phyloP scores from a whole-genome alignment of 1,140 invertebrate species.

The Alviniconcha marisindica region DNA sequence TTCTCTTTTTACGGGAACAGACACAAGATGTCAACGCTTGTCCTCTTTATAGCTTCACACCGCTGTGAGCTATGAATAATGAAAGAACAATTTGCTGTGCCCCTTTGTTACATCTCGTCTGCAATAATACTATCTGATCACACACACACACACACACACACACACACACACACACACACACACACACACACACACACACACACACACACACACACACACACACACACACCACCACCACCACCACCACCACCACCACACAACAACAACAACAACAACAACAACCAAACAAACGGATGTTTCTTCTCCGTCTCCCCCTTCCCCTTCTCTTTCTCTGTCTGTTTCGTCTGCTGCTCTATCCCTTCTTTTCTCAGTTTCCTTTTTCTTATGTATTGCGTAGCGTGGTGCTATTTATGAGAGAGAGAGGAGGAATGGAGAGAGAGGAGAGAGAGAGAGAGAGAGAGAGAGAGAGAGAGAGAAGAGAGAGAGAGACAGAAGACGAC shows the following conservation, averaged over 20 bases:
- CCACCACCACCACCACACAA: background rate
- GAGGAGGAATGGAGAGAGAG: no score
- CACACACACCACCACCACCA: background rate
- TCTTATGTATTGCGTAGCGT: no score
- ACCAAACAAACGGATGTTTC: background rate
- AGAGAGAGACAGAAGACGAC: no score
- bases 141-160: background rate
- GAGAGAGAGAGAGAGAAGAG: no score
- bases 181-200: background rate
- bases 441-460: no score
- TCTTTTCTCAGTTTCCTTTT: background rate
- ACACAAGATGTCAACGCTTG: background rate
- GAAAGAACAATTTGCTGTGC: background rate
- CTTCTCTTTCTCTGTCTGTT: background rate
- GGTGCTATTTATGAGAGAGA: no score
- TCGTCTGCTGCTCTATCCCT: background rate
- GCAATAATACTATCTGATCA: background rate
- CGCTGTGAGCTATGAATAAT: no score
- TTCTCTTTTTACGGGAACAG: background rate
- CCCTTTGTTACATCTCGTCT: no score
- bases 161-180: background rate
- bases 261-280: no score
- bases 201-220: conserved; percentile 15
- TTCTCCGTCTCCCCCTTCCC: background rate
- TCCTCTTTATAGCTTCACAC: background rate